A percentile compares a stretch with the other conserved stretches of the same genome.
phyloP scores from a whole-genome alignment of 2,113 vertebrate species.

The Cyprinodon variegatus region DNA sequence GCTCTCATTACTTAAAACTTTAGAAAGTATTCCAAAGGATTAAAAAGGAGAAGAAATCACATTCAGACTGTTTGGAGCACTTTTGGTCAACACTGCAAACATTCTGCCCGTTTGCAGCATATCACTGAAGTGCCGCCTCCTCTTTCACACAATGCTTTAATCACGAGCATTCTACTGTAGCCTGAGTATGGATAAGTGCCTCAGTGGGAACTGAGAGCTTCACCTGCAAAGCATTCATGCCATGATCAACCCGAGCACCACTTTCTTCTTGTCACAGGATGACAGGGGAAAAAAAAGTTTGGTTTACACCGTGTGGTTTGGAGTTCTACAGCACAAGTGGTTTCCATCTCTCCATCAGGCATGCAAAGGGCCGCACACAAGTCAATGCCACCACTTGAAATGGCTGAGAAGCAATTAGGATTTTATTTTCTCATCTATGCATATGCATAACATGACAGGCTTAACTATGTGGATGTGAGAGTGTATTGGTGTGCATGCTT shows the following conservation, averaged over 20 bases:
- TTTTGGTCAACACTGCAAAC: conserved; percentile 52
- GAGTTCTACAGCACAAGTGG: conserved; percentile 40
- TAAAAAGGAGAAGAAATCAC: conserved; percentile 41
- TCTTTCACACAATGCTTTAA: conserved; percentile 40
- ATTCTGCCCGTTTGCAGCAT: conserved; percentile 48
- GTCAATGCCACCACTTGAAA: conserved; percentile 41
- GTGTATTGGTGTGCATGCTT: conserved; percentile 47
- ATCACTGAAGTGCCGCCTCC: conserved; percentile 43
- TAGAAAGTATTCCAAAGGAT: conserved; percentile 10
- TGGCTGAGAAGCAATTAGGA: conserved; percentile 58
- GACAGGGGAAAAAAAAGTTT: conserved; percentile 39
- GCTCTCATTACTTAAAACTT: conserved; percentile 7
- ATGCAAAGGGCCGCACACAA: conserved; percentile 44
- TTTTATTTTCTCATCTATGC: conserved; percentile 70
- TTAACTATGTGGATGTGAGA: conserved; percentile 39
- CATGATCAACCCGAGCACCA: conserved; percentile 35
- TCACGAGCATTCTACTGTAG: conserved; percentile 43
- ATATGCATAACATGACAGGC: conserved; percentile 67
- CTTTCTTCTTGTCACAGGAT: conserved; percentile 58
- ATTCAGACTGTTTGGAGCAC: conserved; percentile 55
- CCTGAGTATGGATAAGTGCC: conserved; percentile 35
- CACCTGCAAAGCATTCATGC: conserved; percentile 39
- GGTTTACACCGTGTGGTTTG: conserved; percentile 32
- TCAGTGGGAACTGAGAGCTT: conserved; percentile 31
- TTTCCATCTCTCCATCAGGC: conserved; percentile 58